Evolutionary conservation across 2,888 invertebrate genomes (phyloP).

Genomic region (Malthinus flaveolus): DNA sequence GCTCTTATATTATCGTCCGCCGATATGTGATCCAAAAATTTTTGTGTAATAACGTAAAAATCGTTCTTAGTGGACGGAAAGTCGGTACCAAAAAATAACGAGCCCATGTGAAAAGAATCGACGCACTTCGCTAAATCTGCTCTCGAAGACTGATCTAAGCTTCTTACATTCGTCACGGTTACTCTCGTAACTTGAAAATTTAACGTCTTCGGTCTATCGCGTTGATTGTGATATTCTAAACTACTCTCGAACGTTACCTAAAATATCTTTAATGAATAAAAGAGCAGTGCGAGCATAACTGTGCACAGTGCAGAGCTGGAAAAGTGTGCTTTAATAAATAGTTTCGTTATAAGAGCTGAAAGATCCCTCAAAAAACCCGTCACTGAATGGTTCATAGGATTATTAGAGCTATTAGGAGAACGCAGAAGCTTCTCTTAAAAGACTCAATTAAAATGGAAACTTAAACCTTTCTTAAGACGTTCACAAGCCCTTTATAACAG

Average conservation of each 20-base stretch:
- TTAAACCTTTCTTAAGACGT: no score
- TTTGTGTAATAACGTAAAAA: slow-evolving; percentile 77
- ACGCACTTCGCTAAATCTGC: slow-evolving; percentile 81
- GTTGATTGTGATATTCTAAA: slow-evolving; percentile 75
- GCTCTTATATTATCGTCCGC: slow-evolving; percentile 56
- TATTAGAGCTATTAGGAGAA: no score
- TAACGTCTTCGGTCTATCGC: slow-evolving; percentile 85
- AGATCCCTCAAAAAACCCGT: no score
- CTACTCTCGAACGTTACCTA: slow-evolving; percentile 80
- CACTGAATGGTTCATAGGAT: no score
- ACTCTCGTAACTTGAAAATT: slow-evolving; percentile 83
- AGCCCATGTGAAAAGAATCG: slow-evolving; percentile 74
- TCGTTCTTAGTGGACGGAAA: slow-evolving; percentile 76
- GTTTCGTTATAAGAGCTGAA: no score
- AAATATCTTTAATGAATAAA: slow-evolving; percentile 31
- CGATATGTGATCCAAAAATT: slow-evolving; percentile 73
- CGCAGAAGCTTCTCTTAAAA: no score
- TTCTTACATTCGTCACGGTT: slow-evolving; percentile 70
- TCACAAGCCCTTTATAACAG: no score
- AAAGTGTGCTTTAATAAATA: background rate
- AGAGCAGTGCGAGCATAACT: no score
- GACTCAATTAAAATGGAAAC: no score
- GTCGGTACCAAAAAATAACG: slow-evolving; percentile 73
- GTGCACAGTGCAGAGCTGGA: no score
- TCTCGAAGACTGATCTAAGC: slow-evolving; percentile 68